Evolutionary conservation across 1,140 invertebrate genomes (phyloP).

Genomic region (Zeugodacus cucurbitae): DNA sequence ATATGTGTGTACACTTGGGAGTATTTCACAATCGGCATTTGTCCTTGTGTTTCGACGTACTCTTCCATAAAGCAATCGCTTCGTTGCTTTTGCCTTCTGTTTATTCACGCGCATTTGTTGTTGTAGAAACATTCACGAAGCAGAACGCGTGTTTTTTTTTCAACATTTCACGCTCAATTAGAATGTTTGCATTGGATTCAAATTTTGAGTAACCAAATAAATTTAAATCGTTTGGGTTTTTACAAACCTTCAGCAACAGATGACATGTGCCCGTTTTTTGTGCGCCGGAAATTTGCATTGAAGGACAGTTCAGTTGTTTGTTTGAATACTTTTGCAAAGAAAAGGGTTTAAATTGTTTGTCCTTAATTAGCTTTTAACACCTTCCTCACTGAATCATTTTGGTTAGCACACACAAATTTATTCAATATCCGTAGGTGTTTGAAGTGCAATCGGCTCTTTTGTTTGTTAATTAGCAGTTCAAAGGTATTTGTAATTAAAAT

Average conservation of each 20-base stretch:
- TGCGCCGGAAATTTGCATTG: background rate
- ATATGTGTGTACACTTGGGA: too few relatives aligned
- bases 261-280: background rate
- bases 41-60: background rate
- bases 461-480: background rate
- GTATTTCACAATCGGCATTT: background rate
- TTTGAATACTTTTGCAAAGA: background rate
- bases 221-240: background rate
- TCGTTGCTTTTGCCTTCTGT: background rate
- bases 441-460: background rate
- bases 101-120: background rate
- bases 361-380: background rate
- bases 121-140: background rate
- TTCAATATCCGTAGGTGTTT: background rate
- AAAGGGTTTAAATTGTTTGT: background rate
- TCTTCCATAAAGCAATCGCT: too few relatives aligned
- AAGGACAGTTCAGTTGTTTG: background rate
- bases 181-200: background rate
- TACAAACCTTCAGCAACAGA: background rate
- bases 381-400: background rate
- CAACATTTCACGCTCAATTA: background rate
- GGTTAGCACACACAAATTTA: background rate
- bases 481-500: background rate
- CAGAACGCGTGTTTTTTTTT: background rate
- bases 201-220: background rate